A percentile compares a stretch with the other conserved stretches of the same genome.
These are phyloP conservation scores for Dasyornis broadbenti DNA, from an alignment of 2,113 vertebrate species.

Conservation along the genomic window DNA sequence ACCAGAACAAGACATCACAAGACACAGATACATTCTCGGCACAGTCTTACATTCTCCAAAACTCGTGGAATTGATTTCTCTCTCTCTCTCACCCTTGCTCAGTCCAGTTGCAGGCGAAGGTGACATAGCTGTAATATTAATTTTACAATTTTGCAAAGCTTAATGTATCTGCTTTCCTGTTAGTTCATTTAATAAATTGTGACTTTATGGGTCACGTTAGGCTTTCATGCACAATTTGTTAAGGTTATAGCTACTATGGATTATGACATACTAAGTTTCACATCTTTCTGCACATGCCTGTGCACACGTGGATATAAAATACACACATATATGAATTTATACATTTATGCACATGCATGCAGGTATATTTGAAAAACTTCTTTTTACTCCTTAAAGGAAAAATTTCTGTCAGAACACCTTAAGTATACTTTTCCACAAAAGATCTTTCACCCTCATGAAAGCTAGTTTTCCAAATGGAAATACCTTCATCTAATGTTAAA, in stretches of 20 bases:
- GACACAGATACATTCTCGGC: conserved; percentile 59
- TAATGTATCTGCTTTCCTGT: conserved; percentile 57
- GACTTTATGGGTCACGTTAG: conserved; percentile 46
- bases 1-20: conserved; percentile 70
- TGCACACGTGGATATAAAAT: not conserved
- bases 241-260: conserved; percentile 8
- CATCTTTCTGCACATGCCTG: not conserved
- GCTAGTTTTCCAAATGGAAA: not conserved
- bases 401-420: not conserved
- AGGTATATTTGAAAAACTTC: not conserved
- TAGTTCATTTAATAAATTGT: conserved; percentile 52
- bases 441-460: not conserved
- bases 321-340: not conserved
- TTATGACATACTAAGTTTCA: not conserved
- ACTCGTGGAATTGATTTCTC: conserved; percentile 79
- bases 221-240: conserved; percentile 42
- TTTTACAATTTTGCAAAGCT: conserved; percentile 77
- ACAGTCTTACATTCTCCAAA: conserved; percentile 82
- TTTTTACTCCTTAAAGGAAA: not conserved
- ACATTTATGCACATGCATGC: not conserved
- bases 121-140: conserved; percentile 83
- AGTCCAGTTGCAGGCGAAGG: conserved; percentile 81
- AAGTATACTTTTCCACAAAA: not conserved
- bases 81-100: conserved; percentile 82
- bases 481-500: not conserved